These are phyloP conservation scores for Idaea biselata DNA, from an alignment of 2,888 invertebrate species.

Conservation along the genomic window DNA sequence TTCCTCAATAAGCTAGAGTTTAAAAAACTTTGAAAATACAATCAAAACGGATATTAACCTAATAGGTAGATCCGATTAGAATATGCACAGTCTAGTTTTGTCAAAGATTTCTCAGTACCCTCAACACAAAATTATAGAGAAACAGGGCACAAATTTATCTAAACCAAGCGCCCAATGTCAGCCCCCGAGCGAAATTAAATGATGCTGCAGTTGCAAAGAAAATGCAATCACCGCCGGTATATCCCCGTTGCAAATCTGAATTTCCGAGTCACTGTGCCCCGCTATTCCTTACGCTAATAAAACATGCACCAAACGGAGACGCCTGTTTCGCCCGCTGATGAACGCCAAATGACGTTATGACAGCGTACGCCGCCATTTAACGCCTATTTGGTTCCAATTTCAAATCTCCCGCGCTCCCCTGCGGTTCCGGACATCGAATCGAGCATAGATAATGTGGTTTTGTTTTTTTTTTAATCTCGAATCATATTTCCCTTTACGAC, in stretches of 20 bases:
- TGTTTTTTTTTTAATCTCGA: conserved; percentile 54
- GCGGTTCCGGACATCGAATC: conserved; percentile 71
- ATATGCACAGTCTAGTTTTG: background rate
- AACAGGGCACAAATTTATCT: conserved; percentile 57
- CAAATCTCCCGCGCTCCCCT: conserved; percentile 79
- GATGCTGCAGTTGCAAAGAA: conserved; percentile 74
- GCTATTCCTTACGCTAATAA: conserved; percentile 81
- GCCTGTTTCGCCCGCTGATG: conserved; percentile 78
- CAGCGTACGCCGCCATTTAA: conserved; percentile 83
- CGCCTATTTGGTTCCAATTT: conserved; percentile 84
- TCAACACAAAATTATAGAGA: conserved; percentile 40
- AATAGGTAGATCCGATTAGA: no score
- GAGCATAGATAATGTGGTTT: conserved; percentile 71
- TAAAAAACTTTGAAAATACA: no score
- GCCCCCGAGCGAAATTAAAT: conserved; percentile 69
- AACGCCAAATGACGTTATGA: conserved; percentile 80
- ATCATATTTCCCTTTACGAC: conserved; percentile 5
- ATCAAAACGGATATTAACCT: no score
- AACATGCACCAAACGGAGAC: conserved; percentile 77
- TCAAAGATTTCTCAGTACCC: background rate
- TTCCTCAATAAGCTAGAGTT: no score
- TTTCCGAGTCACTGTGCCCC: conserved; percentile 75
- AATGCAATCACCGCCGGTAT: conserved; percentile 76
- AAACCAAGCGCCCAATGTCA: conserved; percentile 54
- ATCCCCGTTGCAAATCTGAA: conserved; percentile 76